phyloP scores from a whole-genome alignment of 2,797 vertebrate genomes.

The Jordanella pulchra region DNA sequence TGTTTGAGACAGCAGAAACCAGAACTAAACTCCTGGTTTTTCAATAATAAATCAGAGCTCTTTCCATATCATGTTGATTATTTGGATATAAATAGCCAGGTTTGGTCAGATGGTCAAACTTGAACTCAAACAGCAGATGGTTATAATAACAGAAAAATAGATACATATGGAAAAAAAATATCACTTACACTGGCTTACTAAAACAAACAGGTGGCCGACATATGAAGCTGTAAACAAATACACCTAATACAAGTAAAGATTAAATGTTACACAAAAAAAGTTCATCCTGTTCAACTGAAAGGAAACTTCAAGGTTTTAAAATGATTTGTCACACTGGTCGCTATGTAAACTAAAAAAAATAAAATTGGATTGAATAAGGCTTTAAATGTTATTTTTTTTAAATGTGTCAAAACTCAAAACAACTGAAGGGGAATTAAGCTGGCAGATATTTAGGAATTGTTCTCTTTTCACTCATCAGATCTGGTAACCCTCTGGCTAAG shows the following conservation, averaged over 20 bases:
- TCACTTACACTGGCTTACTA: not conserved
- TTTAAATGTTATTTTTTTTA: too few species aligned
- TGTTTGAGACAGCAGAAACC: not conserved
- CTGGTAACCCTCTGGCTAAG: slow-evolving; percentile 83
- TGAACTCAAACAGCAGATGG: not conserved
- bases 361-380: too few species aligned
- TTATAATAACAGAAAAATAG: not conserved
- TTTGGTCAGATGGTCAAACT: too few species aligned
- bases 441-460: slow-evolving; percentile 8
- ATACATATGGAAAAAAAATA: not conserved
- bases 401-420: not conserved
- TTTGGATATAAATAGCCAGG: not conserved
- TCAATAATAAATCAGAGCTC: not conserved
- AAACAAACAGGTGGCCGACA: not conserved
- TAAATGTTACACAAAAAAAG: too few species aligned
- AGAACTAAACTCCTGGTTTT: not conserved
- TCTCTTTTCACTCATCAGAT: slow-evolving; percentile 63
- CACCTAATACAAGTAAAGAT: too few species aligned
- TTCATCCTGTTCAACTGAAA: too few species aligned
- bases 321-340: too few species aligned
- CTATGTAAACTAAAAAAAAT: too few species aligned
- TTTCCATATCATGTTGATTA: not conserved
- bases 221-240: not conserved
- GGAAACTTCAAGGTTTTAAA: too few species aligned
- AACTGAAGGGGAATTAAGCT: not conserved